Percentiles rank a stretch among this genome's conserved stretches.
Evolutionary conservation across 2,888 invertebrate genomes (phyloP).

Genomic region (Parascotia fuliginaria): DNA sequence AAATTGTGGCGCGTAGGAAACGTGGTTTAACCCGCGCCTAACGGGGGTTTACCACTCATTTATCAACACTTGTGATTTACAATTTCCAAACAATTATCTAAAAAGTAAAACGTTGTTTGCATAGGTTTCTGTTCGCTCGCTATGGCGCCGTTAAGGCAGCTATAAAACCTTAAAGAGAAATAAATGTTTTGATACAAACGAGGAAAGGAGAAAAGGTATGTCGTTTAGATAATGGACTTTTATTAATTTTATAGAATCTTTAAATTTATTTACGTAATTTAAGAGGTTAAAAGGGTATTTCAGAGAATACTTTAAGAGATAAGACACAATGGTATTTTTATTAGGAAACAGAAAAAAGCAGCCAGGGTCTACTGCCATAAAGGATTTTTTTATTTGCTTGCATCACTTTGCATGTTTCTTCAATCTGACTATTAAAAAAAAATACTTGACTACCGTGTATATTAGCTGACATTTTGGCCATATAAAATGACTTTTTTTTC

Average conservation of each 20-base stretch:
- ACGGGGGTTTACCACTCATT: slow-evolving; percentile 21
- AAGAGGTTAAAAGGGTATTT: no score
- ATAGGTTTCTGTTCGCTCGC: background rate
- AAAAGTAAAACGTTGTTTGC: slow-evolving; percentile 1
- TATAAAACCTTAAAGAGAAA: slow-evolving; percentile 3
- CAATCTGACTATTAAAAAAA: no score
- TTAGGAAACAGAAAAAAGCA: no score
- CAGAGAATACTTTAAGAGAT: no score
- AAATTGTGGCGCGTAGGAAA: slow-evolving; percentile 43
- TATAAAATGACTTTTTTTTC: no score
- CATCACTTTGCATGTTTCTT: no score
- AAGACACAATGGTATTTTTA: no score
- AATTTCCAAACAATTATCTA: slow-evolving; percentile 15
- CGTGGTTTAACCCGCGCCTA: slow-evolving; percentile 16
- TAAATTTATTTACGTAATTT: no score
- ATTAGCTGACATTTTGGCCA: no score
- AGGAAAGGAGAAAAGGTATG: slow-evolving; percentile 9
- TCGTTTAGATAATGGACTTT: slow-evolving; percentile 4
- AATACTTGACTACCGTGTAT: no score
- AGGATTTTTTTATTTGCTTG: no score
- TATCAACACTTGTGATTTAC: slow-evolving; percentile 10
- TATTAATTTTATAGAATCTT: slow-evolving; percentile 2
- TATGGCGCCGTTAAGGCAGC: background rate
- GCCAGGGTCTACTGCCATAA: no score
- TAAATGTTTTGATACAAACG: slow-evolving; percentile 1